Conservation (phyloP, 2,113 vertebrate species). For the Microtus oregoni region DNA sequence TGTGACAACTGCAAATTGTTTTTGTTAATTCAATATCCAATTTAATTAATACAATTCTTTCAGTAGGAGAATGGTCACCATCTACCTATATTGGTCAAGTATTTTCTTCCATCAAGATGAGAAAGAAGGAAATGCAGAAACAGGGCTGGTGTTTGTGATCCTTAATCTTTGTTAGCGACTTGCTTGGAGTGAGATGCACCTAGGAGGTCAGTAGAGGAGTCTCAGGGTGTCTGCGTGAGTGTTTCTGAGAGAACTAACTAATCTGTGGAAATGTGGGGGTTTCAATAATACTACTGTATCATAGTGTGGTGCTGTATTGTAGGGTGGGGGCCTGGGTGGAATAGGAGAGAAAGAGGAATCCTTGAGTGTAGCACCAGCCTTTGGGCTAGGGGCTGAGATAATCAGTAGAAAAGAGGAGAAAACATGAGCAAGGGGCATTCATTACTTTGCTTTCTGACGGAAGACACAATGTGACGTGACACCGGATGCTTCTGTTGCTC, state of each 20-base stretch:
- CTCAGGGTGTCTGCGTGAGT: neutral
- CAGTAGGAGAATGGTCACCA: neutral
- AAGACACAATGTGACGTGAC: neutral
- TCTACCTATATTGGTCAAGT: neutral
- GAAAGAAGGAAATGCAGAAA: neutral
- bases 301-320: neutral
- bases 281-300: neutral
- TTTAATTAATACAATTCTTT: constrained; percentile 18
- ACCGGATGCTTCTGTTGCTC: neutral
- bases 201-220: neutral
- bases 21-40: constrained; percentile 32
- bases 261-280: neutral
- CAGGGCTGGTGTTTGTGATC: neutral
- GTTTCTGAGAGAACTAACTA: neutral
- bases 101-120: constrained; percentile 12
- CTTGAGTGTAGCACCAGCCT: too few species aligned
- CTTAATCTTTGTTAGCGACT: neutral
- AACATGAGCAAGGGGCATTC: neutral
- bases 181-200: neutral
- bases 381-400: too few species aligned
- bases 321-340: neutral
- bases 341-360: neutral
- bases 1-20: neutral
- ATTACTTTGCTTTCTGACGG: neutral
- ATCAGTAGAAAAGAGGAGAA: neutral